Evolutionary conservation across 1,140 invertebrate species (phyloP), one percentile per base, ranked within the genome.

Genomic region (Hyles vespertilio): DNA sequence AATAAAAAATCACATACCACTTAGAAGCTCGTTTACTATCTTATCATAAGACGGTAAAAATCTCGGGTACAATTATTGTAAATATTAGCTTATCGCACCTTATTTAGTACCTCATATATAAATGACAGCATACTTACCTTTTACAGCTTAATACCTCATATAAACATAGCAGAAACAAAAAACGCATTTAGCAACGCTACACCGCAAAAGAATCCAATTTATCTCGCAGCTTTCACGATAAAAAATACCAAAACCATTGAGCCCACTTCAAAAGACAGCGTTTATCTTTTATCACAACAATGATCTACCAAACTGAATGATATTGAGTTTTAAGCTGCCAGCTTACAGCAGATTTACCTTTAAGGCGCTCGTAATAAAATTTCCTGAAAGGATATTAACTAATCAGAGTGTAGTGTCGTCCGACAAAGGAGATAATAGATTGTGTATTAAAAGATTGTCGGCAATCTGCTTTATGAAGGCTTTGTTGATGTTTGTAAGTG

Each of bases 271-370:
- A 32, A 43, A 32, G 34, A 56, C 53, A 33, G 33, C 40, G 49
- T 51, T 52, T 43, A 52, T 32, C 10, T 32, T 36, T 7, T 40
- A 56, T 12, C 50, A 3, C 3, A 22, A 12, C 12, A 51, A 22
- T 22, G 51, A 58, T 58, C 56, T 51, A 12, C 50, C 51, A 34
- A 34, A 58, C 12, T 58, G 45, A 58, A 58, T 45, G 50, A 58
- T 58, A 51, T 58, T 45, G 49, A 34, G 56, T 9, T 51, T 51
- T 22, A 40, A 40, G 36, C 56, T 11, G 32, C 11, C 8, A 22
- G 40, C 56, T 51, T 58, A 50, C 10, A 10, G n/a, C 56, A 5
- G 36, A 5, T 40, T 12, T 12, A 11, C 32, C 43, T 58, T 45
- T 34, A 46, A 51, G 36, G 7, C 44, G 56, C 49, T 45, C 5